A percentile compares a stretch with the other conserved stretches of the same genome.
These are phyloP conservation scores for Passer montanus DNA, from an alignment of 2,113 vertebrate genomes.

Conservation along the genomic window DNA sequence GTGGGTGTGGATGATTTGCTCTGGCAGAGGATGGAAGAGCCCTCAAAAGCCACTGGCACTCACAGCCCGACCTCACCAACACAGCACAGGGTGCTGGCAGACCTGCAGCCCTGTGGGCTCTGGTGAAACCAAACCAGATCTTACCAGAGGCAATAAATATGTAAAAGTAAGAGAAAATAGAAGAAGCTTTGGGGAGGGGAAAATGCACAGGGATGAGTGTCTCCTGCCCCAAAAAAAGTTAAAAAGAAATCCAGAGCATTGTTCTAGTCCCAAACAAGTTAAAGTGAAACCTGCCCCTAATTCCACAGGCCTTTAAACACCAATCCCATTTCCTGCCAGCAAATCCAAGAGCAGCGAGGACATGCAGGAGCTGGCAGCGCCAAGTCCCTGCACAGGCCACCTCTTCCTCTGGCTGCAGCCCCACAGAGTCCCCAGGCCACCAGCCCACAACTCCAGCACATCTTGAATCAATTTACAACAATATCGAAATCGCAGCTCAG, in stretches of 20 bases:
- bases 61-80: accelerated
- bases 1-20: background rate
- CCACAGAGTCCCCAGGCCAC: background rate
- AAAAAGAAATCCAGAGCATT: background rate
- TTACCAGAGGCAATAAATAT: background rate
- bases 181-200: background rate
- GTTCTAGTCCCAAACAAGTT: background rate
- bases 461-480: constrained; percentile 51
- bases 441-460: constrained; percentile 13
- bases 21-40: background rate
- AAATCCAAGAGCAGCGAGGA: background rate
- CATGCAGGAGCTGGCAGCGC: background rate
- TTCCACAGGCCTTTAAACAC: background rate
- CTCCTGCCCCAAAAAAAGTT: background rate
- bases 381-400: background rate
- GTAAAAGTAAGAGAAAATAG: background rate
- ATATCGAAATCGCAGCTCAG: constrained; percentile 26
- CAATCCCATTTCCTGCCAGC: background rate
- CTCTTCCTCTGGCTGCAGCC: background rate
- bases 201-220: background rate
- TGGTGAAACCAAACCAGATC: background rate
- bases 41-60: background rate
- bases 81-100: accelerated
- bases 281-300: background rate
- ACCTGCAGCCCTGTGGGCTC: accelerated